phyloP scores from a whole-genome alignment of 2,113 vertebrate species.

The Albula goreensis region DNA sequence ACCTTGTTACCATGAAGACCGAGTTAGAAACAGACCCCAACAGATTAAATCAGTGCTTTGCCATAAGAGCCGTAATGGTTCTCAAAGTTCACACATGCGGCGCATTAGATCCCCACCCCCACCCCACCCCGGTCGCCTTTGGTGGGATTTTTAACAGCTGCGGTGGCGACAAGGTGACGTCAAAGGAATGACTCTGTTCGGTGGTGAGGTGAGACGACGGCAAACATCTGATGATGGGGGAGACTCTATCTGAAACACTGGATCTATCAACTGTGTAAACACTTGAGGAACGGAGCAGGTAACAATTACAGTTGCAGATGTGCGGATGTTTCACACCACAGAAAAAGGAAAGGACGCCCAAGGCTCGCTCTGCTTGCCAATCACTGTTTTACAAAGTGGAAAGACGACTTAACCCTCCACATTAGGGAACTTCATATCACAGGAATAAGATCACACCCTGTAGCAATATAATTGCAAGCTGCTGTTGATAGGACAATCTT shows the following conservation, averaged over 20 bases:
- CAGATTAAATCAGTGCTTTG: constrained; percentile 1
- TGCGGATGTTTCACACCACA: not conserved
- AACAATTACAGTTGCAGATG: not conserved
- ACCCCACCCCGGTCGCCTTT: not conserved
- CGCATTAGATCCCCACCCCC: not conserved
- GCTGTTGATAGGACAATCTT: not conserved
- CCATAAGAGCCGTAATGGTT: not conserved
- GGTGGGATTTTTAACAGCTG: not conserved
- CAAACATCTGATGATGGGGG: not conserved
- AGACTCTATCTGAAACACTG: not conserved
- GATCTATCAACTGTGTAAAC: not conserved
- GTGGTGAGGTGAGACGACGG: not conserved
- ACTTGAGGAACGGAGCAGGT: not conserved
- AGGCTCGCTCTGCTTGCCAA: not conserved
- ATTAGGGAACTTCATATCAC: not conserved
- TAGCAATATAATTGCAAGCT: not conserved
- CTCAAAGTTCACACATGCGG: not conserved
- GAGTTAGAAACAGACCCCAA: not conserved
- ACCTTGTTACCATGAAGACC: not conserved
- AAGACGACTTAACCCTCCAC: not conserved
- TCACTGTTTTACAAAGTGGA: not conserved
- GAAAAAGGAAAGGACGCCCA: not conserved
- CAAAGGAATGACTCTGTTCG: not conserved
- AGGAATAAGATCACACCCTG: not conserved
- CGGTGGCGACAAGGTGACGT: not conserved